A percentile compares a stretch with the other conserved stretches of the same genome.
phyloP scores from a whole-genome alignment of 2,888 invertebrate species.

The Tachina grossa region DNA sequence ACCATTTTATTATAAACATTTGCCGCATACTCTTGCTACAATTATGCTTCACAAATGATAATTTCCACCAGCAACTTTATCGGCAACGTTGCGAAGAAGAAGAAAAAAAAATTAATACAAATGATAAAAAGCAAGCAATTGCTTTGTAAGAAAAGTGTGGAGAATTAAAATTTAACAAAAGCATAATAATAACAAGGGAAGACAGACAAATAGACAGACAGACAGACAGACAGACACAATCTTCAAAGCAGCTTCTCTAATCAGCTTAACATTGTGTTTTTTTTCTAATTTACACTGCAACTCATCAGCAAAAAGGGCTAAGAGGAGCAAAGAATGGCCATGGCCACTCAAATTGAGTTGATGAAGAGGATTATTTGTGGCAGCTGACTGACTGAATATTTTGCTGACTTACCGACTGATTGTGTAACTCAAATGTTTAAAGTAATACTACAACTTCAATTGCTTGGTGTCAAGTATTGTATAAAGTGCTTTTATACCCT shows the following conservation, averaged over 20 bases:
- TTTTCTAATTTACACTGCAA: conserved; percentile 9
- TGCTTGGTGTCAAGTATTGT: neutral
- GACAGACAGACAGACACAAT: neutral
- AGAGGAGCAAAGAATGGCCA: conserved; percentile 8
- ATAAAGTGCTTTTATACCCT: neutral
- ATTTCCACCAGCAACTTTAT: conserved; percentile 72
- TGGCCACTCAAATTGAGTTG: conserved; percentile 40
- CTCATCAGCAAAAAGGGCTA: conserved; percentile 7
- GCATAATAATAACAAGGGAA: neutral
- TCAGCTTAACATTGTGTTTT: conserved; percentile 75
- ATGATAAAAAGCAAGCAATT: conserved; percentile 1
- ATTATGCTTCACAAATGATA: conserved; percentile 77
- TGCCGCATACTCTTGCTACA: conserved; percentile 72
- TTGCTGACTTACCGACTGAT: neutral
- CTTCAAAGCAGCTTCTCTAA: conserved; percentile 73
- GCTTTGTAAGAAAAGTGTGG: neutral
- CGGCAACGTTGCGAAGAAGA: neutral
- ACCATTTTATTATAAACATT: neutral
- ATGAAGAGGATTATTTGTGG: conserved; percentile 40
- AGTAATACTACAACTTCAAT: neutral
- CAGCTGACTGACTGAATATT: neutral
- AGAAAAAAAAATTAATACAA: conserved; percentile 8
- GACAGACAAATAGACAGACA: too few species aligned
- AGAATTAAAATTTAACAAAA: conserved; percentile 34
- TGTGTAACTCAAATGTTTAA: neutral